Evolutionary conservation across 2,888 invertebrate genomes (phyloP), one percentile per base, ranked within the genome.

Genomic region (Neria commutata): DNA sequence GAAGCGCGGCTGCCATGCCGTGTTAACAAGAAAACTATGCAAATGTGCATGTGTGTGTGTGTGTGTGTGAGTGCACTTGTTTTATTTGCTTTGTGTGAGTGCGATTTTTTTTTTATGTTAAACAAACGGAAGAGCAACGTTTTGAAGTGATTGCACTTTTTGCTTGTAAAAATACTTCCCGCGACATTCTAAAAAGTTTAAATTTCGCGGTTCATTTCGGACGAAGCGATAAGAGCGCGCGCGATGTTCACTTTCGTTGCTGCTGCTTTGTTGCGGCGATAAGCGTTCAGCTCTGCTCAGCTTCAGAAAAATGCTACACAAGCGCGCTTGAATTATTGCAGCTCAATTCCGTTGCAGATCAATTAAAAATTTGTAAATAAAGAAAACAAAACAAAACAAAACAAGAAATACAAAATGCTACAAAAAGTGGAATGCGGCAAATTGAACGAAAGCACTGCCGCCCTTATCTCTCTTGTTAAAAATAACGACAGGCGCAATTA

Each of bases 151-250:
- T n/a, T 50, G 26, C 16, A 14, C 16, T 26, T 48, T 72, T 72
- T 64, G 68, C 11, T 1, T 23, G 26, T n/a, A 17, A 49, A 19
- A 29, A 33, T 21, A 6, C 33, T 49, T 49, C 49, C 49, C 49
- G 49, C 49, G 49, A 16, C 14, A 16, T 19, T 24, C 23, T 8
- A 40, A 52, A 45, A 74, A 75, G 73, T 75, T 70, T 67, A 75
- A 72, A 72, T 67, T 71, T 66, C 55, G 71, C 66, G 67, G 72
- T 71, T 74, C 71, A 72, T 55, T 19, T 64, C 5, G n/a, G 48
- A 3, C 45, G 11, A 17, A 26, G 24, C 50, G 26, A 26, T 23
- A 24, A 26, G 45, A 17, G 45, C 45, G 16, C 11, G 10, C 17
- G 19, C 45, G 19, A 25, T 19, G 40, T 17, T 17, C 40, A 40